Evolutionary conservation across 2,888 invertebrate species (phyloP).

Genomic region (Arctia plantaginis): DNA sequence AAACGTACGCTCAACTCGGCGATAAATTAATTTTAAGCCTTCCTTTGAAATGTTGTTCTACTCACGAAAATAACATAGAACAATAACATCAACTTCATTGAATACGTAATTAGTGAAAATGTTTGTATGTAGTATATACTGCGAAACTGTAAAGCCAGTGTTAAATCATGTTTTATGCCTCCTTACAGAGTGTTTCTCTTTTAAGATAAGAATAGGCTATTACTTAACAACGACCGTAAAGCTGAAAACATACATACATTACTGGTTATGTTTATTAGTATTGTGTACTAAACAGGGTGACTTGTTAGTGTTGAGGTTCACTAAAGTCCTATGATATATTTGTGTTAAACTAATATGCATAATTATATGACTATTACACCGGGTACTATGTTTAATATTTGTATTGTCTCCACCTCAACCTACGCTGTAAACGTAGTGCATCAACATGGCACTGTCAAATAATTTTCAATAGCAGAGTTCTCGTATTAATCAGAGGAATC

Average conservation of each 20-base stretch:
- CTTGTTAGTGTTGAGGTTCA: neutral
- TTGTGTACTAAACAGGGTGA: slow-evolving; percentile 1
- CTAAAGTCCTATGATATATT: neutral
- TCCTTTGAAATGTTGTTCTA: slow-evolving; percentile 18
- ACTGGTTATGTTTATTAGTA: slow-evolving; percentile 11
- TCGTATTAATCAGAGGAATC: neutral
- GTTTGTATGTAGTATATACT: slow-evolving; percentile 13
- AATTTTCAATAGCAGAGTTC: too few relatives aligned
- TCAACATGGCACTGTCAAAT: neutral
- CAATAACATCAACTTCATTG: slow-evolving; percentile 13
- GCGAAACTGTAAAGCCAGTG: slow-evolving; percentile 12
- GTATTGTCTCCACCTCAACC: neutral
- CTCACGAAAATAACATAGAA: slow-evolving; percentile 12
- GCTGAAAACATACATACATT: slow-evolving; percentile 7
- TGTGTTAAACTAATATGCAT: neutral
- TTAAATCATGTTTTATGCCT: slow-evolving; percentile 15
- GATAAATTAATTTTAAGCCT: slow-evolving; percentile 28
- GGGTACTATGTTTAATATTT: neutral
- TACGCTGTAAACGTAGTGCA: neutral
- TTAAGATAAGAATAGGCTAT: slow-evolving; percentile 18
- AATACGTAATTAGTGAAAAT: slow-evolving; percentile 18
- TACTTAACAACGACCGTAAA: slow-evolving; percentile 15
- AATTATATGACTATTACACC: neutral
- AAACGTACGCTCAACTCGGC: slow-evolving; percentile 14
- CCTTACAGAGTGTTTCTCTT: slow-evolving; percentile 17